Base-by-base conservation (phyloP, 2,797 vertebrate species). In the Propithecus deckenii region DNA sequence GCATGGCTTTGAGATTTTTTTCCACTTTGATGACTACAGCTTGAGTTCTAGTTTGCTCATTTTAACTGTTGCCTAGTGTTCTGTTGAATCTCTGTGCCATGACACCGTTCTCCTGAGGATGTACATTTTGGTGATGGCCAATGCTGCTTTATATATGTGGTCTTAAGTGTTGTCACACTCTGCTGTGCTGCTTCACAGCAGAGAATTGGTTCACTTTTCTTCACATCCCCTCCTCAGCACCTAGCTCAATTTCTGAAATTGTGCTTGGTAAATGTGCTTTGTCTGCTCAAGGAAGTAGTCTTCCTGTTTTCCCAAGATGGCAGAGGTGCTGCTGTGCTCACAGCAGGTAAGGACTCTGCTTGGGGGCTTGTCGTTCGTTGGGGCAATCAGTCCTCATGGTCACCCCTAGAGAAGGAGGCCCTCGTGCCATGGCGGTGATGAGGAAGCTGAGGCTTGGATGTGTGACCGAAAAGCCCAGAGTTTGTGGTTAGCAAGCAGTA, bases 201-300 rank as follows among this genome's bases (percentile, higher is more conserved):
- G 69, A 17, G 35, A 93, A 65, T 63, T 55, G 32, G 5, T 81
- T 86, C 13, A 35, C 75, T 90, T 94, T 86, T 87, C 52, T 55
- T 76, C 48, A 83, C 0, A 25, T 12, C 2, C 6, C 43, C 25
- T 59, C 12, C 35, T 71, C 2, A 43, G 17, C n/a, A 46, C 80
- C 72, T 59, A 74, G 30, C 43, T 88, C n/a, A 74, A 55, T 92
- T 92, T 65, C 35, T 92, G 84, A 87, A 76, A 52, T 92, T 79
- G 81, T 87, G n/a, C 57, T 93, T 86, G 43, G 22, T 75, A 75
- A 79, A 63, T 75, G 32, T 74, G 14, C 43, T 92, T 84, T 92
- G 76, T 57, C n/a, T 86, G 25, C 65, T 30, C 72, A 38, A 35
- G 71, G 23, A 74, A 61, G n/a, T 7, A 17, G 46, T 48, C 61